Conservation (phyloP, 2,113 vertebrate genomes). For the Albula goreensis region DNA sequence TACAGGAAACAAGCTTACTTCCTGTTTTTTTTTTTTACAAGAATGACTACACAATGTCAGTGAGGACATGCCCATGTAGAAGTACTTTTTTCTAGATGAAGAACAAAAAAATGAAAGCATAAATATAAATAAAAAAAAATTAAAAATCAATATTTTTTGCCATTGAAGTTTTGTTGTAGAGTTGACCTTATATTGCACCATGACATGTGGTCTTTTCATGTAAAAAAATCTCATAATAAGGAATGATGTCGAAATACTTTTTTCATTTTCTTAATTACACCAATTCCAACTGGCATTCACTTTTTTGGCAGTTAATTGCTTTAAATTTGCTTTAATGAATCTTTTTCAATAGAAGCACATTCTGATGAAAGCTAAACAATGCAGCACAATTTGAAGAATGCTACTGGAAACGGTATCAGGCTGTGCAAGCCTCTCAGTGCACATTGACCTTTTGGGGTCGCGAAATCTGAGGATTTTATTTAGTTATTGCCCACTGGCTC, state of each 20-base stretch:
- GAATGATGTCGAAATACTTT: neutral
- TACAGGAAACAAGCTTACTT: neutral
- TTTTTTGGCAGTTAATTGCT: conserved; percentile 29
- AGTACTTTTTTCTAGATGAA: neutral
- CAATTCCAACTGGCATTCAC: conserved; percentile 17
- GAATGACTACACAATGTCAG: neutral
- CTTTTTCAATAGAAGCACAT: neutral
- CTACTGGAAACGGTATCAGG: neutral
- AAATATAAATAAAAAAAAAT: neutral
- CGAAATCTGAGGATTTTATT: conserved; percentile 7
- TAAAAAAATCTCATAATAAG: neutral
- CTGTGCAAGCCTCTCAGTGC: neutral
- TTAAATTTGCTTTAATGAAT: conserved; percentile 33
- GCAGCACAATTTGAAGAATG: neutral
- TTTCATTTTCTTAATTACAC: conserved; percentile 23
- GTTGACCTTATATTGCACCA: neutral
- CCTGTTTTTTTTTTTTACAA: neutral
- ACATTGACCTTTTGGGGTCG: neutral
- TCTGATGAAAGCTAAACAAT: conserved; percentile 10
- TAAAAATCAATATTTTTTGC: neutral
- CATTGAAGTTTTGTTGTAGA: neutral
- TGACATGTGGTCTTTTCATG: neutral
- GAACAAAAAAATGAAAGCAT: neutral
- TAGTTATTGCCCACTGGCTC: neutral
- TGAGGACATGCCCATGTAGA: neutral